Conservation (phyloP, 2,797 vertebrate genomes). For the Distichodus sexfasciatus region DNA sequence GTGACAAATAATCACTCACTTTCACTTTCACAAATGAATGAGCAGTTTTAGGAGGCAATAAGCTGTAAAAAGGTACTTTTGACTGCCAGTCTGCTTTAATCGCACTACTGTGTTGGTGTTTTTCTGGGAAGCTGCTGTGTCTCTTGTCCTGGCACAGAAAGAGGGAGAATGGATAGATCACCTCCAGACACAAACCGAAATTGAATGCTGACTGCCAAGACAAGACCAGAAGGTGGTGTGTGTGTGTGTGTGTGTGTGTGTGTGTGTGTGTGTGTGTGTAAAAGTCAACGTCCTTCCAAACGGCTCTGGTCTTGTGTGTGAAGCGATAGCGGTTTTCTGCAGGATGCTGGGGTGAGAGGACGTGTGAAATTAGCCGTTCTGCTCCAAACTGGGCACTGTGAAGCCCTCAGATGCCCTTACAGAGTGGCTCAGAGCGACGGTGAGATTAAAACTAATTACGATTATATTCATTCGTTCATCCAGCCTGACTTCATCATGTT, state of each 20-base stretch:
- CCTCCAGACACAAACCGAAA: conserved; percentile 40
- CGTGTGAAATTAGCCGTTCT: conserved; percentile 23
- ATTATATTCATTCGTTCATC: too few species aligned
- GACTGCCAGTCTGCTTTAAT: too few species aligned
- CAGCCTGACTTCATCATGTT: too few species aligned
- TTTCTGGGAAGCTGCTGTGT: too few species aligned
- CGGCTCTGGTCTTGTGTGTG: conserved; percentile 18
- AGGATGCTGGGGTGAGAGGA: not conserved
- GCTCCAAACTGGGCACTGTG: conserved; percentile 35
- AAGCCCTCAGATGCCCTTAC: conserved; percentile 21
- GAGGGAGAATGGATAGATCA: conserved; percentile 34
- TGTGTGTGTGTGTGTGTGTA: conserved; percentile 17
- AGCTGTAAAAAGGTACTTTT: too few species aligned
- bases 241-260: conserved; percentile 23
- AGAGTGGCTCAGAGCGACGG: conserved; percentile 13
- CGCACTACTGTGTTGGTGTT: too few species aligned
- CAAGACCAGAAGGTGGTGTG: conserved; percentile 37
- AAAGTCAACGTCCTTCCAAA: conserved; percentile 15
- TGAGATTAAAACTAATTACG: conserved; percentile 51
- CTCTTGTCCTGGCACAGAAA: conserved; percentile 20
- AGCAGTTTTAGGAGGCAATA: too few species aligned
- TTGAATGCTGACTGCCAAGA: conserved; percentile 41
- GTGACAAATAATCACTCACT: too few species aligned
- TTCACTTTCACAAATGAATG: too few species aligned
- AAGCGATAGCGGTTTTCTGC: conserved; percentile 16